phyloP scores from a whole-genome alignment of 23 tunicate species.

The Diplosoma virens region DNA sequence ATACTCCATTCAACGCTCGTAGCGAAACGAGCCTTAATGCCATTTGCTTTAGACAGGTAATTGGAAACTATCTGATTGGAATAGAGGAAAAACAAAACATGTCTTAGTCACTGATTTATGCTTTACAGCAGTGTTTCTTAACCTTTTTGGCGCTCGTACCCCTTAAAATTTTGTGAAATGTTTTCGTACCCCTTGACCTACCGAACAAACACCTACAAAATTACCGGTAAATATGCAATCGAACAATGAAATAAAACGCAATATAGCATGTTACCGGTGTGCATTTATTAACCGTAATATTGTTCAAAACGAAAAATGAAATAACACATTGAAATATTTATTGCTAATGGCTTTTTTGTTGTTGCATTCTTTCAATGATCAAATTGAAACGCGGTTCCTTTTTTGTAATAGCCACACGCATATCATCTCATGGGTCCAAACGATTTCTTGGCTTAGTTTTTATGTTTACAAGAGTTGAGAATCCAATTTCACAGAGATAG shows the following conservation, averaged over 20 bases:
- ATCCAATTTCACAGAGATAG: slow-evolving; percentile 22
- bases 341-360: slow-evolving; percentile 29
- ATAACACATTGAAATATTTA: slow-evolving; percentile 12
- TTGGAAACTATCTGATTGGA: no score
- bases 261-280: slow-evolving; percentile 17
- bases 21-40: no score
- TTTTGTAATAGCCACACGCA: slow-evolving; percentile 20
- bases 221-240: slow-evolving; percentile 9
- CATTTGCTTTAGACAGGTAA: no score
- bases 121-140: no score
- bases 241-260: background rate
- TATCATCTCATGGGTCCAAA: slow-evolving; percentile 26
- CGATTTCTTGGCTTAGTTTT: slow-evolving; percentile 29
- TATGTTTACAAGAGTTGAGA: slow-evolving; percentile 19
- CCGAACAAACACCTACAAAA: slow-evolving; percentile 11
- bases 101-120: no score
- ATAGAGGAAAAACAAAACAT: no score
- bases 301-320: slow-evolving; percentile 7
- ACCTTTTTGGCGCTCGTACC: no score
- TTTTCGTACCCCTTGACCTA: slow-evolving; percentile 7
- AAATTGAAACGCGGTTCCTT: slow-evolving; percentile 16
- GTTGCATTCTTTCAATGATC: slow-evolving; percentile 19
- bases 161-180: background rate
- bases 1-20: no score
- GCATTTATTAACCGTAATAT: slow-evolving; percentile 7